phyloP scores from a whole-genome alignment of 2,888 invertebrate species.

The Aphrophora alni region DNA sequence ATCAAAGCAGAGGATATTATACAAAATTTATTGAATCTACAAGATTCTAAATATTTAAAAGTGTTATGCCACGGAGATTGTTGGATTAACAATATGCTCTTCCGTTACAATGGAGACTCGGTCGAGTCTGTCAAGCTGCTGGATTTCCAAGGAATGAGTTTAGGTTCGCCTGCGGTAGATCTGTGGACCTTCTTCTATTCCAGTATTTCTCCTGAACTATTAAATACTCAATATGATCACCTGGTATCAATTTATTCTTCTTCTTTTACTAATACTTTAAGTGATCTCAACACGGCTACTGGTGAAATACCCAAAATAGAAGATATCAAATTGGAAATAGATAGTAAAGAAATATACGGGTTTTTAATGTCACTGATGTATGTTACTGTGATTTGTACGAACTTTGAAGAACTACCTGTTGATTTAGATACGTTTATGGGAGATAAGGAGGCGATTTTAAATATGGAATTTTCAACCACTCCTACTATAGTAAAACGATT shows the following conservation, averaged over 20 bases:
- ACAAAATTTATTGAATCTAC: no score
- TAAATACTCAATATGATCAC: neutral
- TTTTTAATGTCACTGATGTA: neutral
- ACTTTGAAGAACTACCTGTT: neutral
- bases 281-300: neutral
- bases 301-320: neutral
- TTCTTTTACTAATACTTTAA: neutral
- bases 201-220: neutral
- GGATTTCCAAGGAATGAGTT: no score
- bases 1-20: no score
- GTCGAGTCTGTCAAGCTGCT: no score
- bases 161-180: neutral
- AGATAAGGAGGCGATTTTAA: neutral
- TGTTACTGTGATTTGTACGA: neutral
- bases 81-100: no score
- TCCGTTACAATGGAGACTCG: no score
- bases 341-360: neutral
- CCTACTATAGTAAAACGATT: neutral
- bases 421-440: neutral
- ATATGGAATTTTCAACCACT: neutral
- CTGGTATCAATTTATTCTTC: neutral
- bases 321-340: neutral
- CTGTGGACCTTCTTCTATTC: neutral
- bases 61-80: no score
- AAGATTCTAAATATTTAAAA: no score